Evolutionary conservation across 2,888 invertebrate genomes (phyloP).

Genomic region (Cantharis lateralis): DNA sequence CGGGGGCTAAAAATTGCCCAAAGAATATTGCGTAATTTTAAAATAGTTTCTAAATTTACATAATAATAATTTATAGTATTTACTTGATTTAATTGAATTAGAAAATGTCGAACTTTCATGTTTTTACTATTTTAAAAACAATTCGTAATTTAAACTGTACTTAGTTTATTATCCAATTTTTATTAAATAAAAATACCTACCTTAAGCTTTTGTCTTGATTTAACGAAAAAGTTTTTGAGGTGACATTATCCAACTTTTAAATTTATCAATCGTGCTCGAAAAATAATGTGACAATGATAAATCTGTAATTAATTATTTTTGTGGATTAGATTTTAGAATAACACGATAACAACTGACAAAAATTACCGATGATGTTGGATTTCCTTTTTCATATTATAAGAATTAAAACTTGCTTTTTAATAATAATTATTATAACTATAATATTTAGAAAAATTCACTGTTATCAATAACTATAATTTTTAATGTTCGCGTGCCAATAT

Average conservation of each 20-base stretch:
- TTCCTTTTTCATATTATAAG: neutral
- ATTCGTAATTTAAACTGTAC: neutral
- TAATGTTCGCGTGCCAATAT: neutral
- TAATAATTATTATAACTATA: neutral
- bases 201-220: neutral
- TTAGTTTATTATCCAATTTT: neutral
- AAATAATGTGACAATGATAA: conserved; percentile 1
- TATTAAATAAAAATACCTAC: neutral
- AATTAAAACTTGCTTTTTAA: neutral
- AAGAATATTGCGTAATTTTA: neutral
- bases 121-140: neutral
- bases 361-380: neutral
- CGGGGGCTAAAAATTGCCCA: neutral
- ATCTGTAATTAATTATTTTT: neutral
- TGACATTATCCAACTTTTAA: neutral
- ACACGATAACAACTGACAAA: neutral
- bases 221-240: neutral
- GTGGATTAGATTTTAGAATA: neutral
- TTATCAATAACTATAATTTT: neutral
- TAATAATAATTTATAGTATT: neutral
- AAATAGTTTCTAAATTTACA: neutral
- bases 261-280: neutral
- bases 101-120: too few relatives aligned
- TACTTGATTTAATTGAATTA: neutral
- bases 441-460: neutral